Evolutionary conservation across 1,140 invertebrate species (phyloP), one percentile per base, ranked within the genome.

Genomic region (Ceratosolen fusciceps): DNA sequence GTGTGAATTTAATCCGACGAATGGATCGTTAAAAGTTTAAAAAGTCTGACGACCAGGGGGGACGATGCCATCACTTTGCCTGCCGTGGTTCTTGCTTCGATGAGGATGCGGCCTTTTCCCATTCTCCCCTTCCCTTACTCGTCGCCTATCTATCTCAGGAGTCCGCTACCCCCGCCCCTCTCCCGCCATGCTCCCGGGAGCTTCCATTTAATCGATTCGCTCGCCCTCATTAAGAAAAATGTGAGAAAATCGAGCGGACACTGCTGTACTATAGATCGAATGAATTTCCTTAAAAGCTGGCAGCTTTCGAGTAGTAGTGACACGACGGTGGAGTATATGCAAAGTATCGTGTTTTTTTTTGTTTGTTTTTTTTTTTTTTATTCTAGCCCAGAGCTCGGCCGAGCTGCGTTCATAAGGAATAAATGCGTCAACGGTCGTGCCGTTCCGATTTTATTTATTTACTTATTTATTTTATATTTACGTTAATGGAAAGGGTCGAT

Each of bases 1-100:
- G 71, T 70, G 76, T 58, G 74, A 79, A 77, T 76, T 78, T 83
- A 83, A 83, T 82, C 81, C 80, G 72, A 76, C 72, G 82, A 83
- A 82, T 81, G 81, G 75, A 80, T 84, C 81, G 75, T 75, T 82
- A 75, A 71, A 84, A 82, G 72, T 73, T 78, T 81, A 79, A 76
- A 81, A 78, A 82, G 73, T 81, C 29, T 65, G 58, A 49, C 26
- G 39, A 49, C 37, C n/a, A 49, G 19, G 73, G 73, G n/a, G 73
- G 58, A 34, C 0, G 73, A 67, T 16, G 43, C 60, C 26, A 62
- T 47, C 24, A 39, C 71, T 37, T 31, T 24, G 16, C 24, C 43
- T 24, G 16, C 24, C 43, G n/a, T n/a, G 70, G 49, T 16, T 56
- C 19, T 72, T 49, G 26, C 47, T 52, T 54, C 58, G 73, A 39